A percentile compares a stretch with the other conserved stretches of the same genome.
These are phyloP conservation scores for Pituophis catenifer DNA, from an alignment of 2,113 vertebrate species.

Conservation along the genomic window DNA sequence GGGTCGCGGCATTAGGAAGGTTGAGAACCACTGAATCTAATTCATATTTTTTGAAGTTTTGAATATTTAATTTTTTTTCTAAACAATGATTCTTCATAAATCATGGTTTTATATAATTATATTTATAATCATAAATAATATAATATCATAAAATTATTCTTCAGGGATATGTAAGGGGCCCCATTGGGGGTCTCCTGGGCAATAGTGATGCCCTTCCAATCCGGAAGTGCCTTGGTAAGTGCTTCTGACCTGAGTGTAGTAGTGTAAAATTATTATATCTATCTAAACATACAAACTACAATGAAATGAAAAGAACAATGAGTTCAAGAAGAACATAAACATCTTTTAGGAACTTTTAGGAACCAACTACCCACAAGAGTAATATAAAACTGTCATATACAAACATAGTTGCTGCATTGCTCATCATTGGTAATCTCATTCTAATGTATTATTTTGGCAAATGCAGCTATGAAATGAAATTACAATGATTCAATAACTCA, in stretches of 20 bases:
- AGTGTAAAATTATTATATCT: background rate
- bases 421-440: background rate
- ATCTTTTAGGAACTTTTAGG: background rate
- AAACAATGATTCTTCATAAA: no score
- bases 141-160: background rate
- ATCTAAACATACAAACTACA: conserved; percentile 1
- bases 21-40: no score
- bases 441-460: background rate
- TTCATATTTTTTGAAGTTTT: no score
- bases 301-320: background rate
- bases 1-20: no score
- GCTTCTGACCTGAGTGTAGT: no score
- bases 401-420: background rate
- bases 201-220: no score
- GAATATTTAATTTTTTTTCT: no score
- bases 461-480: background rate
- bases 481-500: background rate
- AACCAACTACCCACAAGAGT: background rate
- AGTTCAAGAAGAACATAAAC: background rate
- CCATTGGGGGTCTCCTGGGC: no score
- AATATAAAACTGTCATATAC: background rate
- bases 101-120: no score
- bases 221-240: no score
- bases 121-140: no score
- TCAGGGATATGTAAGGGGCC: no score